These are phyloP conservation scores for Clepsis dumicolana DNA, from an alignment of 2,888 invertebrate species.

Conservation along the genomic window DNA sequence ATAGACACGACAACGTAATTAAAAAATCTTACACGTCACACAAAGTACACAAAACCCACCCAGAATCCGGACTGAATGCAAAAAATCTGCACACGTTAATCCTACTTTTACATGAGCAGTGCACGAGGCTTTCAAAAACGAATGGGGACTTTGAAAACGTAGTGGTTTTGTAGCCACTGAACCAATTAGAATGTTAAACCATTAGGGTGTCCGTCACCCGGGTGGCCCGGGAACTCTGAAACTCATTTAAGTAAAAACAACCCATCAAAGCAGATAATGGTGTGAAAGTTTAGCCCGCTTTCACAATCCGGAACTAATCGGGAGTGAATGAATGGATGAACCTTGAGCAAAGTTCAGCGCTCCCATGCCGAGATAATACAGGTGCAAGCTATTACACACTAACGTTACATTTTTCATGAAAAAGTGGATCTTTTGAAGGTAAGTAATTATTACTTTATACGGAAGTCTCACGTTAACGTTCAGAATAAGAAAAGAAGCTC, in stretches of 20 bases:
- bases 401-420: constrained; percentile 10
- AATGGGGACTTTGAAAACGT: background rate
- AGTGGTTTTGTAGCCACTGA: constrained; percentile 21
- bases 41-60: too few relatives aligned
- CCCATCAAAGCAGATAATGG: constrained; percentile 42
- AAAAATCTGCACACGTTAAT: background rate
- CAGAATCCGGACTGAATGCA: too few relatives aligned
- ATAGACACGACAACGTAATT: too few relatives aligned
- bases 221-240: constrained; percentile 30
- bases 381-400: constrained; percentile 13
- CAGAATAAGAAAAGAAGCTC: background rate
- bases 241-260: constrained; percentile 43
- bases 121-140: background rate
- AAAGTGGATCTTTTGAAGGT: background rate
- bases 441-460: background rate
- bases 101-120: too few relatives aligned
- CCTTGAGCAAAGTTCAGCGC: constrained; percentile 67
- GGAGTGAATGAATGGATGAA: constrained; percentile 60
- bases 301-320: constrained; percentile 62
- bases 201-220: constrained; percentile 20
- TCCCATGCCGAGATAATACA: constrained; percentile 48
- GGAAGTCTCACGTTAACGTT: background rate
- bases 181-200: constrained; percentile 18
- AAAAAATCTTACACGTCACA: too few relatives aligned
- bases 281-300: constrained; percentile 52